Percentiles rank a stretch among this genome's conserved stretches.
Evolutionary conservation across 2,797 vertebrate species (phyloP).

Genomic region (Xenops minutus): DNA sequence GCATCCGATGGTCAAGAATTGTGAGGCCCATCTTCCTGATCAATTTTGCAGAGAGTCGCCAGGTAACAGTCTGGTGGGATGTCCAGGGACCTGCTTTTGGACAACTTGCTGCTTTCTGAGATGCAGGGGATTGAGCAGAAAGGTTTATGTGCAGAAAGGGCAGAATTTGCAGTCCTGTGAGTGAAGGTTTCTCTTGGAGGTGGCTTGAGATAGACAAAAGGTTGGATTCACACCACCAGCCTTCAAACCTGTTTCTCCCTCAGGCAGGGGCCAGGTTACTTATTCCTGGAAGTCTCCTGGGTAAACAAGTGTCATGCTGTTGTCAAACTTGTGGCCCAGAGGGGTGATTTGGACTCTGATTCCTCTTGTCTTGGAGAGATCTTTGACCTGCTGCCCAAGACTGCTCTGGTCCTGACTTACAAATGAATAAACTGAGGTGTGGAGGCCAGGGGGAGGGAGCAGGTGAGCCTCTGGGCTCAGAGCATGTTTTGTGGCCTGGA

Average conservation of each 20-base stretch:
- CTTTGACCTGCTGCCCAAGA: background rate
- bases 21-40: slow-evolving; percentile 88
- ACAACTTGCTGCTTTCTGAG: background rate
- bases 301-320: background rate
- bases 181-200: background rate
- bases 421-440: background rate
- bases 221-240: accelerated
- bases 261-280: slow-evolving; percentile 3
- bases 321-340: background rate
- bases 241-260: background rate
- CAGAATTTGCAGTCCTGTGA: background rate
- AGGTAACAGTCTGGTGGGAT: slow-evolving; percentile 73
- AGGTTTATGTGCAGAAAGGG: background rate
- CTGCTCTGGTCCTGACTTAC: background rate
- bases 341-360: slow-evolving; percentile 16
- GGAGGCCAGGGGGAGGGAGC: background rate
- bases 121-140: background rate
- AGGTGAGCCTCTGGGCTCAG: background rate
- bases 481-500: background rate
- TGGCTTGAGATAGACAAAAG: background rate
- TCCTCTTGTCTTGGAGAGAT: background rate
- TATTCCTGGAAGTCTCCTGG: slow-evolving; percentile 1
- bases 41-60: slow-evolving; percentile 90
- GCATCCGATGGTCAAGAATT: slow-evolving; percentile 86
- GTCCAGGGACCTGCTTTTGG: background rate